phyloP scores from a whole-genome alignment of 2,113 vertebrate genomes.

The Mesitornis unicolor region DNA sequence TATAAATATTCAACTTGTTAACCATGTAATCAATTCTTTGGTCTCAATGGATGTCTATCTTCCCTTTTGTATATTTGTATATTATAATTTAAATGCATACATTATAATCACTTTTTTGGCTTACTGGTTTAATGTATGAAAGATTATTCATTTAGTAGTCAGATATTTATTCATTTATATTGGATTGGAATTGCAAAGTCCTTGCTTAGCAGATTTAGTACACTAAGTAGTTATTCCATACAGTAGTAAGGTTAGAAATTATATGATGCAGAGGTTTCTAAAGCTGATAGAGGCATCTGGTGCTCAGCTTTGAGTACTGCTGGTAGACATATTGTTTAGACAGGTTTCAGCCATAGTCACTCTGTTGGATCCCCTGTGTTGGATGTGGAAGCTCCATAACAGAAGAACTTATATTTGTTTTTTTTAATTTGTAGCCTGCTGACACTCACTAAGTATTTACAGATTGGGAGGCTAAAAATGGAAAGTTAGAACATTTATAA shows the following conservation, averaged over 20 bases:
- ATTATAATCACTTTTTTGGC: constrained; percentile 37
- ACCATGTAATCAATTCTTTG: constrained; percentile 50
- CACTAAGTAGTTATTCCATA: constrained; percentile 5
- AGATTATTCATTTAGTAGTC: constrained; percentile 46
- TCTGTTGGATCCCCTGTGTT: not conserved
- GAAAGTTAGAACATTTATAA: not conserved
- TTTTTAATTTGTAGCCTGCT: not conserved
- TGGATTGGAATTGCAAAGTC: constrained; percentile 39
- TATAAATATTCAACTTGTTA: constrained; percentile 64
- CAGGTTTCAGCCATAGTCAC: not conserved
- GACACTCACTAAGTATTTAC: fast-evolving
- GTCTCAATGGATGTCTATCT: constrained; percentile 43
- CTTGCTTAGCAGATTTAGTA: constrained; percentile 11
- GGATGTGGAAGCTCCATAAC: not conserved
- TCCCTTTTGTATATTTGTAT: constrained; percentile 35
- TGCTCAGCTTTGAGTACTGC: not conserved
- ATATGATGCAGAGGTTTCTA: not conserved
- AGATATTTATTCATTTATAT: constrained; percentile 48
- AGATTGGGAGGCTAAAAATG: not conserved
- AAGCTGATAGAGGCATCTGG: constrained; percentile 38
- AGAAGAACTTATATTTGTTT: not conserved
- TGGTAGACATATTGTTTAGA: not conserved
- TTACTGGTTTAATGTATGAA: constrained; percentile 15
- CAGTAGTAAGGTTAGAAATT: constrained; percentile 1
- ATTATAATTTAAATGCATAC: constrained; percentile 60